Conservation (phyloP, 2,797 vertebrate species). For the Clarias fuscus region DNA sequence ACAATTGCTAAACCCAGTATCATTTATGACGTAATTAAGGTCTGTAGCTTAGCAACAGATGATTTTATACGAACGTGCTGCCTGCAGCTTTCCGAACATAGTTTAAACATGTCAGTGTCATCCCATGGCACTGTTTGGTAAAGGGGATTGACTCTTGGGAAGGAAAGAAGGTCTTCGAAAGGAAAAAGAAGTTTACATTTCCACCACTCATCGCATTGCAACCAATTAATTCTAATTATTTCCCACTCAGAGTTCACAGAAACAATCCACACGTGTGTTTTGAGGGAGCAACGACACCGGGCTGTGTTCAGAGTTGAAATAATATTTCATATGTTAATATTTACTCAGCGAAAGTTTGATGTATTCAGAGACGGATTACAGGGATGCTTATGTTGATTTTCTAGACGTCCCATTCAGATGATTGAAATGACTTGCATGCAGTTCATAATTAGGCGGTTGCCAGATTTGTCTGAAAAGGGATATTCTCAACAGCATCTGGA, state of each 20-base stretch:
- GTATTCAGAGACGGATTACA: not conserved
- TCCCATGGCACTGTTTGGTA: not conserved
- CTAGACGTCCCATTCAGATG: not conserved
- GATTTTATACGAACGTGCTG: not conserved
- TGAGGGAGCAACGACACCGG: not conserved
- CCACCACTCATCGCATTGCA: not conserved
- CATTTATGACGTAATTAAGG: not conserved
- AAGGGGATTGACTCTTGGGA: not conserved
- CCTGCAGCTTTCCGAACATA: not conserved
- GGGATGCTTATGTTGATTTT: not conserved
- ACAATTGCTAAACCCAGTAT: not conserved
- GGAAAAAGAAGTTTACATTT: constrained; percentile 22
- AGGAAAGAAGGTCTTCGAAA: not conserved
- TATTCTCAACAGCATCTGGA: not conserved
- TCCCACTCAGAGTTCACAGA: not conserved
- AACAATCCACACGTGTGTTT: constrained; percentile 22
- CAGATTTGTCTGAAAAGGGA: not conserved
- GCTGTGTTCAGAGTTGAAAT: not conserved
- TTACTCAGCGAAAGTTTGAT: constrained; percentile 1
- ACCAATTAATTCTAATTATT: constrained; percentile 12
- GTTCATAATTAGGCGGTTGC: not conserved
- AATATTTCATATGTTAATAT: constrained; percentile 30
- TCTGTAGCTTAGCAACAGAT: not conserved
- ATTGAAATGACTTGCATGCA: not conserved
- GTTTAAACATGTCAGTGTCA: not conserved